Conservation (phyloP, 2,888 invertebrate genomes). For the Ramazzottius varieornatus region DNA sequence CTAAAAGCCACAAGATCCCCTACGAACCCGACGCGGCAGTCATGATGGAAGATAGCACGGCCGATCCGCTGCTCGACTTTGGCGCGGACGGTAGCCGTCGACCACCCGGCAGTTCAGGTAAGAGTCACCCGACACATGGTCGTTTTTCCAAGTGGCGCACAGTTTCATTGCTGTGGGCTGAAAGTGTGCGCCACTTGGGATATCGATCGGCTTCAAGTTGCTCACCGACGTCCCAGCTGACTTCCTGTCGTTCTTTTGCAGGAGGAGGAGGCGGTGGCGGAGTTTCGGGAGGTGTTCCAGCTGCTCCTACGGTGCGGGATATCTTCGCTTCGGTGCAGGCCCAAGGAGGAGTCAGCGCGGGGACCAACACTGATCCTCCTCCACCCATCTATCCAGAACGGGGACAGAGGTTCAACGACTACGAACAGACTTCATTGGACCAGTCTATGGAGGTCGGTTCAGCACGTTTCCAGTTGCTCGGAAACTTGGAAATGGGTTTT, state of each 20-base stretch:
- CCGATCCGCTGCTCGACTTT: constrained; percentile 27
- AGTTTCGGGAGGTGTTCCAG: constrained; percentile 12
- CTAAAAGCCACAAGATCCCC: constrained; percentile 71
- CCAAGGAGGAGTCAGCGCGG: constrained; percentile 21
- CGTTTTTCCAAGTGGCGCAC: no score
- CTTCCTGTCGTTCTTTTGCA: no score
- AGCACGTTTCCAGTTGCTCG: no score
- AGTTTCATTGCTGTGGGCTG: no score
- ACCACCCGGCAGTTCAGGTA: constrained; percentile 16
- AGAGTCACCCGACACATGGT: constrained; percentile 35
- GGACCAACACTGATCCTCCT: constrained; percentile 24
- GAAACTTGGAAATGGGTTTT: background rate
- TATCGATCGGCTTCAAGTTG: no score
- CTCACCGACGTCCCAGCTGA: background rate
- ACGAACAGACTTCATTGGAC: background rate
- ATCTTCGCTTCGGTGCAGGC: no score
- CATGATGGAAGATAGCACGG: constrained; percentile 7
- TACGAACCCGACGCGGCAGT: constrained; percentile 76
- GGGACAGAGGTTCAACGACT: background rate
- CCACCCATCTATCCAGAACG: constrained; percentile 24
- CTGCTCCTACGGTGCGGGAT: no score
- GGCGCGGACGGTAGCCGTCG: constrained; percentile 11
- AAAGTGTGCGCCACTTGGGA: no score
- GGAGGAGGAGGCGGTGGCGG: constrained; percentile 10
- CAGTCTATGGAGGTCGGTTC: background rate